phyloP scores from a whole-genome alignment of 2,113 vertebrate genomes.

The Grammomys dolichurus region DNA sequence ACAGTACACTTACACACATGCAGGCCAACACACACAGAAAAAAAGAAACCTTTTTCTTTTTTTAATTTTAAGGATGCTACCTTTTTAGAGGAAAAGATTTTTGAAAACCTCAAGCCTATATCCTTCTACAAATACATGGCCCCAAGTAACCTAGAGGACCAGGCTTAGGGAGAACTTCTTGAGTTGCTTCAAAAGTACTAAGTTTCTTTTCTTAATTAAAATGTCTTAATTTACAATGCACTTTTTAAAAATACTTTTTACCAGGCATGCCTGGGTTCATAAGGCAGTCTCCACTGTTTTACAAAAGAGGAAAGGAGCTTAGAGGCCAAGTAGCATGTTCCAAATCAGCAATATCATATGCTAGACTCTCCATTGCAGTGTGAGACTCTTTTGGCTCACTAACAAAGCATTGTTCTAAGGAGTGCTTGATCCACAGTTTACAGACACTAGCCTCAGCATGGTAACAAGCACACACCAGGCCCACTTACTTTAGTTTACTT shows the following conservation, averaged over 20 bases:
- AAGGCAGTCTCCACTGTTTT: neutral
- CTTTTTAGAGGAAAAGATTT: constrained; percentile 29
- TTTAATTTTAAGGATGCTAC: neutral
- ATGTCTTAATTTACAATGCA: constrained; percentile 48
- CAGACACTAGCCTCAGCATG: constrained; percentile 38
- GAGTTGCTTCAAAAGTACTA: neutral
- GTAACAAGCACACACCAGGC: neutral
- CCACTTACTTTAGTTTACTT: constrained; percentile 20
- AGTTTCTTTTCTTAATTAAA: constrained; percentile 21
- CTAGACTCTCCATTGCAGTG: constrained; percentile 7
- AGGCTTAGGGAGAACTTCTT: neutral
- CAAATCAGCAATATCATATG: neutral
- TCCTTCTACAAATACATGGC: neutral
- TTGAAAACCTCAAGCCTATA: neutral
- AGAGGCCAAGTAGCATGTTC: neutral
- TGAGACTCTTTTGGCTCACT: constrained; percentile 50
- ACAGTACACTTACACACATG: neutral
- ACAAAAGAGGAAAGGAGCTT: constrained; percentile 22
- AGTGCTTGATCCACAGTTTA: constrained; percentile 48
- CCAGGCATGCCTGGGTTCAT: neutral
- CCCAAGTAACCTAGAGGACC: neutral
- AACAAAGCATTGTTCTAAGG: constrained; percentile 57
- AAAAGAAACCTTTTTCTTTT: neutral
- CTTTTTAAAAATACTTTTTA: neutral
- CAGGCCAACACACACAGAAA: neutral